Evolutionary conservation across 1,140 invertebrate genomes (phyloP).

Genomic region (Chionoecetes opilio): DNA sequence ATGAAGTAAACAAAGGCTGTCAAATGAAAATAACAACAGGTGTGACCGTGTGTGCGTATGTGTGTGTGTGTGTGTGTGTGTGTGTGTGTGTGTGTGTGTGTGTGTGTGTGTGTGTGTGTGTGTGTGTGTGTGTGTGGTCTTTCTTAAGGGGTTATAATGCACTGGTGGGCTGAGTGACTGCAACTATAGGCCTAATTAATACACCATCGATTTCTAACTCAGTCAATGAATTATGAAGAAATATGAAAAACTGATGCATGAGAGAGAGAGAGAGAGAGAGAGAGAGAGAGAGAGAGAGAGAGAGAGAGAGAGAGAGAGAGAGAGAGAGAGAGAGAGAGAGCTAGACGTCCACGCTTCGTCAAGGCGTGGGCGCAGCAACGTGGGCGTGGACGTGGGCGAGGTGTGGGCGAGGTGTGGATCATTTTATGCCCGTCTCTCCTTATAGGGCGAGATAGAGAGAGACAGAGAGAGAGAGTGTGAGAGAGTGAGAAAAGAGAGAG

Average conservation of each 20-base stretch:
- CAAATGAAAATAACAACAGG: too few relatives aligned
- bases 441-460: slow-evolving; percentile 1
- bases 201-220: neutral
- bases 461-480: slow-evolving; percentile 10
- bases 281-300: neutral
- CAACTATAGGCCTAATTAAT: too few relatives aligned
- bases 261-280: slow-evolving; percentile 15
- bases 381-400: neutral
- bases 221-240: neutral
- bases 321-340: slow-evolving; percentile 7
- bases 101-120: too few relatives aligned
- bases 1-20: too few relatives aligned
- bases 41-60: too few relatives aligned
- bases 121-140: too few relatives aligned
- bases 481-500: neutral
- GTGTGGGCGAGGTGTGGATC: neutral
- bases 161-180: too few relatives aligned
- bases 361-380: neutral
- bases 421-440: neutral
- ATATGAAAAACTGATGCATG: neutral
- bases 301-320: neutral
- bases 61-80: too few relatives aligned
- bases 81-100: too few relatives aligned
- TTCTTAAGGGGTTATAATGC: too few relatives aligned
- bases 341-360: neutral